These are phyloP conservation scores for Acipenser transmontanus DNA, from an alignment of 2,797 vertebrate species.

Conservation along the genomic window DNA sequence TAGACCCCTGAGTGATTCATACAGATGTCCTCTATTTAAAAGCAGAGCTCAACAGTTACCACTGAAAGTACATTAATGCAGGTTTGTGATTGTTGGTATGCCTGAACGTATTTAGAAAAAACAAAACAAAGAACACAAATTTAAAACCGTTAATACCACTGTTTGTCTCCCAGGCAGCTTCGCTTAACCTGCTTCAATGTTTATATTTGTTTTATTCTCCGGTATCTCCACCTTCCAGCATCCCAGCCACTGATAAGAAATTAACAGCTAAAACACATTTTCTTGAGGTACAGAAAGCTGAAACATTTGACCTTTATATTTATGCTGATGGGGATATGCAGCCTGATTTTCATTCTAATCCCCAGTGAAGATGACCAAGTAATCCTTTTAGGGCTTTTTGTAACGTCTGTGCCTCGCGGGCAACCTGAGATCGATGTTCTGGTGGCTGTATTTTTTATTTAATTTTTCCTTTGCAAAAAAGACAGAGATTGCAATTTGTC, in stretches of 20 bases:
- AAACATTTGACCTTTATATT: slow-evolving; percentile 34
- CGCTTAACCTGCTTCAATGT: slow-evolving; percentile 1
- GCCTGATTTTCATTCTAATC: slow-evolving; percentile 42
- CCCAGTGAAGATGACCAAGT: slow-evolving; percentile 49
- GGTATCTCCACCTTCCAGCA: background rate
- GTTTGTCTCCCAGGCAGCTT: background rate
- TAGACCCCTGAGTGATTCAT: too few relatives aligned
- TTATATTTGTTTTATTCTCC: background rate
- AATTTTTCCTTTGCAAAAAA: background rate
- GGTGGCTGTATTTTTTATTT: slow-evolving; percentile 24
- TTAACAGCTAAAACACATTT: slow-evolving; percentile 8
- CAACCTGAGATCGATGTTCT: slow-evolving; percentile 55
- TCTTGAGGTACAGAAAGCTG: slow-evolving; percentile 40
- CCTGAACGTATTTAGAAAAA: background rate
- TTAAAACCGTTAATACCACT: background rate
- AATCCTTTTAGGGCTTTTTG: slow-evolving; percentile 45
- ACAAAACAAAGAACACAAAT: background rate
- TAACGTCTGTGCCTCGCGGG: slow-evolving; percentile 22
- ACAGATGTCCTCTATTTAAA: too few relatives aligned
- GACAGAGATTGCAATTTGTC: slow-evolving; percentile 17
- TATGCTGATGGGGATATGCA: slow-evolving; percentile 33
- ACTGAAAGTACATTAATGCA: too few relatives aligned
- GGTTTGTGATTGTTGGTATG: too few relatives aligned
- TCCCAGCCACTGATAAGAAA: background rate
- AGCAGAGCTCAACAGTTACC: too few relatives aligned